Percentiles rank a stretch among this genome's conserved stretches.
Conservation (phyloP, 2,113 vertebrate species). For the Lagenorhynchus albirostris region DNA sequence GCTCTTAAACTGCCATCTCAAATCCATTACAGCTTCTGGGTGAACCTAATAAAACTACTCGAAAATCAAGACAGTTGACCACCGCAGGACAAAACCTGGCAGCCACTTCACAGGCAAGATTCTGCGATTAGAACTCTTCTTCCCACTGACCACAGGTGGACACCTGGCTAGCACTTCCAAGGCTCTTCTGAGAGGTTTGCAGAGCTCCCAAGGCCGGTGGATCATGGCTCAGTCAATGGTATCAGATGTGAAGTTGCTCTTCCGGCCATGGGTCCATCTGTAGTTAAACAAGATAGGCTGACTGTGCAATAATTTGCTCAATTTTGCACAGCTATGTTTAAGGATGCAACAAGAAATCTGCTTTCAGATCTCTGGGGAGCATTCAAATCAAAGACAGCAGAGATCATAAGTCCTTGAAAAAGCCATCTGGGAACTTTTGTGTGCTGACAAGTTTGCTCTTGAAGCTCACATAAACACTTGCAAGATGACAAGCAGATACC, state of each 20-base stretch:
- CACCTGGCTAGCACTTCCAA: neutral
- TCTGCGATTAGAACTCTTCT: neutral
- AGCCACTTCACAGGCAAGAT: neutral
- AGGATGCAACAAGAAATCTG: constrained; percentile 34
- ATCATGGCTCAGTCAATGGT: neutral
- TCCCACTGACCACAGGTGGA: neutral
- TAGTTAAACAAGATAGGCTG: neutral
- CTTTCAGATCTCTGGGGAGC: constrained; percentile 53
- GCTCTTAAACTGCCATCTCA: neutral
- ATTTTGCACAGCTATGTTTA: constrained; percentile 21
- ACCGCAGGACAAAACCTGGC: neutral
- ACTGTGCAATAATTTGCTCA: constrained; percentile 3
- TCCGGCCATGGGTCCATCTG: neutral
- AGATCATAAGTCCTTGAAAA: constrained; percentile 62
- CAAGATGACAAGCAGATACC: constrained; percentile 52
- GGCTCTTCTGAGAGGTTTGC: neutral
- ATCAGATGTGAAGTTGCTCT: neutral
- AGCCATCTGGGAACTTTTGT: constrained; percentile 65
- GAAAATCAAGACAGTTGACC: neutral
- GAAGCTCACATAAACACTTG: constrained; percentile 31
- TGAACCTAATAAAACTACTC: constrained; percentile 27
- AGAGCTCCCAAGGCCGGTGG: neutral
- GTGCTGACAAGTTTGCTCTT: constrained; percentile 62
- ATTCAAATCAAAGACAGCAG: constrained; percentile 64
- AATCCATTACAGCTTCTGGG: neutral